These are phyloP conservation scores for Kryptopterus vitreolus DNA, from an alignment of 2,797 vertebrate species.

Conservation along the genomic window DNA sequence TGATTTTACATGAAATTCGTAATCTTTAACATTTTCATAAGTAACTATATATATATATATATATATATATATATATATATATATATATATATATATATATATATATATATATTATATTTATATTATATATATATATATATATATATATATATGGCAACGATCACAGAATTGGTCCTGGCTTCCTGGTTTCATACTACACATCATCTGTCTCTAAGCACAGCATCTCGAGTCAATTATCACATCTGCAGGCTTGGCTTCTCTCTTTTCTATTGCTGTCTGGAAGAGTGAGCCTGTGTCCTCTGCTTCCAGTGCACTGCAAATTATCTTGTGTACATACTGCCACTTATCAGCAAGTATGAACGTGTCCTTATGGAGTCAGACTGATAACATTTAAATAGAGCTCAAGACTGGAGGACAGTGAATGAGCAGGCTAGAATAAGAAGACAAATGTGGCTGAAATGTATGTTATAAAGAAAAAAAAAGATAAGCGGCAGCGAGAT, in stretches of 20 bases:
- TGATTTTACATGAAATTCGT: no score
- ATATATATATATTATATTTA: no score
- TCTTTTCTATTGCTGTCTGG: conserved; percentile 13
- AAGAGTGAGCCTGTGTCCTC: not conserved
- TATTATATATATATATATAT: no score
- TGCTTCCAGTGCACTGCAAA: conserved; percentile 14
- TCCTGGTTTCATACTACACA: conserved; percentile 43
- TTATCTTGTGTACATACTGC: conserved; percentile 26
- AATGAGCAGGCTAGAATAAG: not conserved
- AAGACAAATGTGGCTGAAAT: not conserved
- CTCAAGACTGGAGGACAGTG: not conserved
- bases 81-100: no score
- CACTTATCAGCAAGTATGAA: not conserved
- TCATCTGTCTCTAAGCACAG: conserved; percentile 27
- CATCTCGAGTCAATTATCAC: conserved; percentile 25
- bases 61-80: no score
- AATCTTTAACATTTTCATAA: no score
- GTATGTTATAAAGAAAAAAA: not conserved
- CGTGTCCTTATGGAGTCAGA: not conserved
- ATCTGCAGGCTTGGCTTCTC: conserved; percentile 13
- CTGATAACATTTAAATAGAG: not conserved
- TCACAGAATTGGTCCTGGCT: conserved; percentile 60
- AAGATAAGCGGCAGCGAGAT: no score
- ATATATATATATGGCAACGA: no score
- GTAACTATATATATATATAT: no score